These are phyloP conservation scores for Xyrichtys novacula DNA, from an alignment of 2,797 vertebrate genomes.

Conservation along the genomic window DNA sequence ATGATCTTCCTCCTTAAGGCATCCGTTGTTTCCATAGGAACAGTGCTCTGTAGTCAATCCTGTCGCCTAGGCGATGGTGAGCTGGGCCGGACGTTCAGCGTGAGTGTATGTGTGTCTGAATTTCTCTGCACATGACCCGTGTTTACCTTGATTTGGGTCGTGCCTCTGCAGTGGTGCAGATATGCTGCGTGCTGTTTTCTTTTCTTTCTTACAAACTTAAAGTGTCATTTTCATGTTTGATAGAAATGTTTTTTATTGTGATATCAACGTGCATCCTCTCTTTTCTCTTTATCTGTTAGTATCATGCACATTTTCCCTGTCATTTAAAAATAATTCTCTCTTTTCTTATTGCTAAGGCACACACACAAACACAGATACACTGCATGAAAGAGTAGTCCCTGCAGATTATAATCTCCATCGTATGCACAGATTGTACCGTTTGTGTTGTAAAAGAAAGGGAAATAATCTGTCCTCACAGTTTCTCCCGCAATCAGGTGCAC, in stretches of 20 bases:
- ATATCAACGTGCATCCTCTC: too few species aligned
- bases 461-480: neutral
- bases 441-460: conserved; percentile 1
- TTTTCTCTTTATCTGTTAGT: neutral
- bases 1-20: conserved; percentile 81
- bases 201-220: conserved; percentile 3
- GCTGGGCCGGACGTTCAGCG: conserved; percentile 57
- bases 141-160: conserved; percentile 49
- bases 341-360: neutral
- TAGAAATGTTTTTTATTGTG: neutral
- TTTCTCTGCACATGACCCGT: conserved; percentile 18
- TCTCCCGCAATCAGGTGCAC: conserved; percentile 21
- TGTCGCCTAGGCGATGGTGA: conserved; percentile 83
- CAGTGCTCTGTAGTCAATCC: conserved; percentile 82
- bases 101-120: conserved; percentile 24
- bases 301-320: neutral
- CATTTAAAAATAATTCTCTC: neutral
- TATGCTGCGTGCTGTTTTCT: conserved; percentile 5
- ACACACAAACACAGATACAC: conserved; percentile 6
- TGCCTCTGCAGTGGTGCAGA: conserved; percentile 15
- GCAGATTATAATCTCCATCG: conserved; percentile 33
- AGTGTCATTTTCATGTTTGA: conserved; percentile 3
- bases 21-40: conserved; percentile 88
- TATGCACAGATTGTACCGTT: conserved; percentile 10
- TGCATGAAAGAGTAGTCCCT: neutral